Conservation (phyloP, 2,888 invertebrate genomes). For the Temnothorax unifasciatus region DNA sequence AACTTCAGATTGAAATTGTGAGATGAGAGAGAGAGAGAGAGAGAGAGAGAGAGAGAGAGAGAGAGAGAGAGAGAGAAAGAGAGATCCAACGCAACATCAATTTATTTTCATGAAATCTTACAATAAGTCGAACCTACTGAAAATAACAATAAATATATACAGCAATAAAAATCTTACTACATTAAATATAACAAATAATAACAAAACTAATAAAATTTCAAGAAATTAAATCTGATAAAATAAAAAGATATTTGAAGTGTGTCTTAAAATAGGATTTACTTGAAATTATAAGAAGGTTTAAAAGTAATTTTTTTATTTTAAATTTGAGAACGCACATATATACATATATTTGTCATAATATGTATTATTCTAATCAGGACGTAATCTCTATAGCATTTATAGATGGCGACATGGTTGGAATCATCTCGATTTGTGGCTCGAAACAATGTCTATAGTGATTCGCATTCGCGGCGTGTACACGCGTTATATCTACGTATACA, state of each 20-base stretch:
- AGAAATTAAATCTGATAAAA: not conserved
- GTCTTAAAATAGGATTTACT: not conserved
- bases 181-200: constrained; percentile 1
- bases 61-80: too few species aligned
- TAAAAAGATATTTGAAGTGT: not conserved
- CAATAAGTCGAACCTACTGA: not conserved
- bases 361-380: constrained; percentile 5
- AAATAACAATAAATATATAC: not conserved
- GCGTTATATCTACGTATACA: constrained; percentile 27
- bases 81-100: constrained; percentile 1
- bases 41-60: too few species aligned
- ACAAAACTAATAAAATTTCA: not conserved
- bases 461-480: constrained; percentile 24
- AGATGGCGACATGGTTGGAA: constrained; percentile 11
- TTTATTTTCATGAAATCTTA: not conserved
- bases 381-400: not conserved
- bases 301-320: not conserved
- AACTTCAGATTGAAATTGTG: constrained; percentile 19
- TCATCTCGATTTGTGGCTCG: constrained; percentile 24
- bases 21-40: not conserved
- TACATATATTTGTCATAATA: not conserved
- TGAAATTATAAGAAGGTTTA: not conserved
- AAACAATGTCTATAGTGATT: constrained; percentile 28
- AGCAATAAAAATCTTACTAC: not conserved
- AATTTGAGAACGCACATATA: not conserved